phyloP scores from a whole-genome alignment of 2,113 vertebrate genomes.

The Nycticebus coucang region DNA sequence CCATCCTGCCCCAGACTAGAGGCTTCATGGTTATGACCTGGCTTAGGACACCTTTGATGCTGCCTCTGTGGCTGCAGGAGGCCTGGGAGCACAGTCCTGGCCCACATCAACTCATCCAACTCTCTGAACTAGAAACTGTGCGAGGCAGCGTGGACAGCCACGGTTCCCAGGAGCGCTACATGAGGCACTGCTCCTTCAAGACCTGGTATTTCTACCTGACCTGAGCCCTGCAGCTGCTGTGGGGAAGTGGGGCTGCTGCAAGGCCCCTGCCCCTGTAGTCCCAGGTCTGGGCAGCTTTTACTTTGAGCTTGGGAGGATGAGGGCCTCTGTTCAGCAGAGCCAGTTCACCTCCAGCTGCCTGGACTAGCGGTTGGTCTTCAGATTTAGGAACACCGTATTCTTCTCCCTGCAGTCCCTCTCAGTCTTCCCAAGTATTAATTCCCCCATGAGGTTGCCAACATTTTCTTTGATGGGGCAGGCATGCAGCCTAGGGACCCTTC shows the following conservation, averaged over 20 bases:
- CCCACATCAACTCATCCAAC: background rate
- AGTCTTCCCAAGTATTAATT: background rate
- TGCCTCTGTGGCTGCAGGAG: background rate
- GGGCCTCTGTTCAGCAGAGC: background rate
- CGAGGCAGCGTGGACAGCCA: background rate
- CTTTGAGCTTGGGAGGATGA: background rate
- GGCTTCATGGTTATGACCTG: background rate
- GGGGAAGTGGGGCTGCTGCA: background rate
- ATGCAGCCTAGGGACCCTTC: background rate
- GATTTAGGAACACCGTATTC: background rate
- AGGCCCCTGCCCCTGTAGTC: background rate
- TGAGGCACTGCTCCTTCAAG: slow-evolving; percentile 62
- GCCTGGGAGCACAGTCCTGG: too few relatives aligned
- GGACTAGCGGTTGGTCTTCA: background rate
- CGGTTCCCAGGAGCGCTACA: slow-evolving; percentile 45
- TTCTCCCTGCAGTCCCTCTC: background rate
- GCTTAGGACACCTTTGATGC: background rate
- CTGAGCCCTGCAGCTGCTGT: background rate
- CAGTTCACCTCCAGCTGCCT: background rate
- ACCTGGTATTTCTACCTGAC: background rate
- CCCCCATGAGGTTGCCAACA: background rate
- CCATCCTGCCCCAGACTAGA: background rate
- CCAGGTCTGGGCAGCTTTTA: background rate
- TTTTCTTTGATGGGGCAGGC: background rate
- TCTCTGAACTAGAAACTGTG: slow-evolving; percentile 65